A percentile compares a stretch with the other conserved stretches of the same genome.
Evolutionary conservation across 64 coral and sea anemone species (phyloP).

Genomic region (Anthopleura sola): DNA sequence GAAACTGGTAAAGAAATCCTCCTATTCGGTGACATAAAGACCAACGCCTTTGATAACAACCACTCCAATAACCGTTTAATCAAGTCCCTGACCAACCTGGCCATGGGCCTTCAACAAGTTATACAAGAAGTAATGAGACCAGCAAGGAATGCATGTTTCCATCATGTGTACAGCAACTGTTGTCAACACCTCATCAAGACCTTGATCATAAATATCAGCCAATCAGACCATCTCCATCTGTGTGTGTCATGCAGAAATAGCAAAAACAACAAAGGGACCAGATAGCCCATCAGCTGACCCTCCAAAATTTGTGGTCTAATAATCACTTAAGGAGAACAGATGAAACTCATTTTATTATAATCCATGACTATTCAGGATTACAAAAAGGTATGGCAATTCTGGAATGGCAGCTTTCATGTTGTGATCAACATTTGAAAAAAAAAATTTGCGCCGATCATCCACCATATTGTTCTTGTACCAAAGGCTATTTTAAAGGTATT

Average conservation of each 20-base stretch:
- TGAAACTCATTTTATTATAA: slow-evolving; percentile 20
- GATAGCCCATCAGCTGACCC: slow-evolving; percentile 25
- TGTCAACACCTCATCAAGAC: neutral
- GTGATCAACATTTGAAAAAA: slow-evolving; percentile 5
- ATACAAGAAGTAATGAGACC: neutral
- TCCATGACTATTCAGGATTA: slow-evolving; percentile 34
- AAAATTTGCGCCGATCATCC: neutral
- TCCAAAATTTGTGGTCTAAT: slow-evolving; percentile 25
- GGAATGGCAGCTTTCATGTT: slow-evolving; percentile 25
- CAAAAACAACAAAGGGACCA: neutral
- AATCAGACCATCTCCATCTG: neutral
- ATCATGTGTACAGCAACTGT: neutral
- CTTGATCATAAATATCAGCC: neutral
- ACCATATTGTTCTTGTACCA: slow-evolving; percentile 10
- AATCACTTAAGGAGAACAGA: slow-evolving; percentile 42
- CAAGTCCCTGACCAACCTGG: neutral
- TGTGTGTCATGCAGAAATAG: neutral
- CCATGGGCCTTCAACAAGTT: neutral
- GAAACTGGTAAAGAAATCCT: no score
- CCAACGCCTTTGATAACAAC: neutral
- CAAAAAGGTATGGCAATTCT: slow-evolving; percentile 24
- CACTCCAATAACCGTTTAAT: neutral
- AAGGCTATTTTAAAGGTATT: neutral
- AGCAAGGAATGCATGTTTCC: neutral
- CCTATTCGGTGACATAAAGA: no score